Evolutionary conservation across 1,140 invertebrate genomes (phyloP), one percentile per base, ranked within the genome.

Genomic region (Thaumetopoea pityocampa): DNA sequence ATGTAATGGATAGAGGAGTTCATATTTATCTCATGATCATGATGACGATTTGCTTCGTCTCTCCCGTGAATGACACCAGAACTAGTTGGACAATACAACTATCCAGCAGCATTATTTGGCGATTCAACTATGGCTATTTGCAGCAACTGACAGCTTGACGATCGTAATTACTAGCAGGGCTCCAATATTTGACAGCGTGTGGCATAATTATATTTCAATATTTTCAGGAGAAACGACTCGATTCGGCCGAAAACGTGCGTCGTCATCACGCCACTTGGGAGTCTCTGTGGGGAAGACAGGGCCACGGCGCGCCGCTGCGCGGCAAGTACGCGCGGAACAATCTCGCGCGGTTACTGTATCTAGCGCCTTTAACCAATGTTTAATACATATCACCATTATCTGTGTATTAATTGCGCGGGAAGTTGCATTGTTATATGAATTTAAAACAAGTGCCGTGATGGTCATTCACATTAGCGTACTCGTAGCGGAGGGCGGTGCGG

Each of bases 241-340:
- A 87, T 43, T 90, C 91, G 24, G 83, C 87, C 1, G 88, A 89
- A 62, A 88, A 80, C 43, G 86, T 86, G 20, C 72, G 76, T 10
- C 82, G 77, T 27, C 91, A 92, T 56, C 90, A 91, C 61, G 86
- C 87, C 37, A 90, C 90, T 1, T 91, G 90, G 90, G 85, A 81
- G 11, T 86, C 83, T 4, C 80, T 92, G 40, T 92, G 90, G 90
- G 90, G 91, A 7, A 81, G 88, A 15, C 90, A 90, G 3, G 90
- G 90, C 4, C 89, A 91, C 59, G 90, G 90, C 1, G 90, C 90
- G 0, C 90, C 90, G 1, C 70, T 70, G 40, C 60, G 69, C 0
- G 80, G 80, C 6, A 58, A 67, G 3, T 81, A 79, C 46, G 69
- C 68, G 2, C 53, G 80, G n/a, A 77, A 57, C 37, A 82, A 84